Percentiles rank a stretch among this genome's conserved stretches.
These are phyloP conservation scores for Canis aureus DNA, from an alignment of 2,113 vertebrate genomes.

Conservation along the genomic window DNA sequence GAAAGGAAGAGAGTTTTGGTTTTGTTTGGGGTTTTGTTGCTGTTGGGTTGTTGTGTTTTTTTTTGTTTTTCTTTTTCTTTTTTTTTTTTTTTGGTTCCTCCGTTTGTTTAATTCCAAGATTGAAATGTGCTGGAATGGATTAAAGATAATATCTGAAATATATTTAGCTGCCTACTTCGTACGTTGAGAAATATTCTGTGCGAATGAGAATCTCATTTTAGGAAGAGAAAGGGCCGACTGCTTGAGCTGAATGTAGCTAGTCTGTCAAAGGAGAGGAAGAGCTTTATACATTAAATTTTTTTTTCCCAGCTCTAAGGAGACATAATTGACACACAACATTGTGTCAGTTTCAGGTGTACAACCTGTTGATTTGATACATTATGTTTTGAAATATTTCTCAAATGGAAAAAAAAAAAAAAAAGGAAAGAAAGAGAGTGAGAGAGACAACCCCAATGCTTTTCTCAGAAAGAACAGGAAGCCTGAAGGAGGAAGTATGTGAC, in stretches of 20 bases:
- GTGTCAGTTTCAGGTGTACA: neutral
- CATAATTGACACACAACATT: neutral
- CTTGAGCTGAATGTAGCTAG: neutral
- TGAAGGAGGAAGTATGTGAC: slow-evolving; percentile 65
- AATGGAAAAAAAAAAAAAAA: neutral
- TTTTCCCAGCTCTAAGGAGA: neutral
- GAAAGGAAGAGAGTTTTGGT: neutral
- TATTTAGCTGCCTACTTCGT: neutral
- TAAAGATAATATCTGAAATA: neutral
- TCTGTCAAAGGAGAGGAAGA: neutral
- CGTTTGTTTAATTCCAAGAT: neutral
- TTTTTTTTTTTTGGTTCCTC: neutral
- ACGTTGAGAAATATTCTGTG: neutral
- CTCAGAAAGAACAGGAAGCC: slow-evolving; percentile 73
- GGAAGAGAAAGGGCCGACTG: neutral
- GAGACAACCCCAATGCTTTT: neutral
- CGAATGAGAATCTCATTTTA: neutral
- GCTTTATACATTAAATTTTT: neutral
- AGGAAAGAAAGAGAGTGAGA: neutral
- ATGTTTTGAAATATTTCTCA: slow-evolving; percentile 1
- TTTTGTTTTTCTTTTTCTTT: neutral
- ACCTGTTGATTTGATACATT: neutral
- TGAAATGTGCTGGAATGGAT: neutral
- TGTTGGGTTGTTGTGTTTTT: no score
- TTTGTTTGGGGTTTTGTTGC: no score